Base-by-base conservation (phyloP, 2,797 vertebrate genomes). In the Pipistrellus pygmaeus region DNA sequence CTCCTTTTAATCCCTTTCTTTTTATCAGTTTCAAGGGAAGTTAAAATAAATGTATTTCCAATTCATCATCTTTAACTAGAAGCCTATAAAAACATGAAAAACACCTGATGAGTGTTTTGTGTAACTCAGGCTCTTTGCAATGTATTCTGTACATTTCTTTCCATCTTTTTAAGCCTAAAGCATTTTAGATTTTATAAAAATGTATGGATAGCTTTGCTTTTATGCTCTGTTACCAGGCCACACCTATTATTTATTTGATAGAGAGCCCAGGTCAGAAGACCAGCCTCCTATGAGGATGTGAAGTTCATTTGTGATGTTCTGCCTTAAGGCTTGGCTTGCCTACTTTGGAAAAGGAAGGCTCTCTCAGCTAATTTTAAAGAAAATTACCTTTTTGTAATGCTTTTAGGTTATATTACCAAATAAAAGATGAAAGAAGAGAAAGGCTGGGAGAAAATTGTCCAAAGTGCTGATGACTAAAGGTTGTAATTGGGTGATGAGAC, bases 331-430 rank as follows among this genome's bases (percentile, higher is more conserved):
- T 0, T 62, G 6, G 23, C 12, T 90, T 53, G 21, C 41, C 25
- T 35, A 35, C 44, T 90, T 95, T 62, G 14, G 66, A 53, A 92
- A 91, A 83, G 46, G 32, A 82, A 90, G 14, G 0, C n/a, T 66
- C 46, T 44, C 57, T 83, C 72, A 90, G 48, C 66, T 90, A 32
- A 72, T 75, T 94, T 92, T 84, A 69, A 83, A 85, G 69, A 68
- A 90, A 94, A 75, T 27, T 85, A 27, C 62, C 92, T 83, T 93
- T 95, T 57, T 60, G 4, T 51, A 32, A 66, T 66, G n/a, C 77
- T 77, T 88, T 88, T 88, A 77, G 20, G 10, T 84, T 92, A 55
- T 66, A 10, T 76, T 87, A 46, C 46, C 25, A 68, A 90, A 84
- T 78, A 86, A 90, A 90, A 88, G 17, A 48, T 73, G 13, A 85